phyloP scores from a whole-genome alignment of 2,113 vertebrate species.

The Podocnemis expansa region DNA sequence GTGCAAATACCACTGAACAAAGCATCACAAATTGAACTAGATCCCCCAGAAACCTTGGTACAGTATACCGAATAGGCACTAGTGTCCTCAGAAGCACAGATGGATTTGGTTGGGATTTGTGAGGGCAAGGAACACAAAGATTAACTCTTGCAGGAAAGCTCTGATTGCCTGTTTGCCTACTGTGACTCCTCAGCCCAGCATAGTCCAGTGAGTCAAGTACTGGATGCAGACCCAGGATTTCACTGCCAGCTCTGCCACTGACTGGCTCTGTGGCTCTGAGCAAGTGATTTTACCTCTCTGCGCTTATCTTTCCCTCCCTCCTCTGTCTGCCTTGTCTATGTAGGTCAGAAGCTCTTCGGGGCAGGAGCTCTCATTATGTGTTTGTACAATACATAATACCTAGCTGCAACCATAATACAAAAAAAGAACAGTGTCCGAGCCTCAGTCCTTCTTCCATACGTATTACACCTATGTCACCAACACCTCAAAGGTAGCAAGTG shows the following conservation, averaged over 20 bases:
- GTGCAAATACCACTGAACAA: slow-evolving; percentile 28
- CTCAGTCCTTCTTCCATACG: background rate
- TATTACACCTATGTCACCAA: background rate
- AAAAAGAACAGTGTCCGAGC: background rate
- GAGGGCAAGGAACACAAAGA: background rate
- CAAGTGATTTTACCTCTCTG: background rate
- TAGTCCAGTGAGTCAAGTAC: background rate
- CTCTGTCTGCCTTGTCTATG: background rate
- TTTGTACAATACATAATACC: background rate
- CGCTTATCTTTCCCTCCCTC: background rate
- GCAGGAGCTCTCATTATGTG: background rate
- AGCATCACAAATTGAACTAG: background rate
- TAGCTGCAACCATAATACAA: background rate
- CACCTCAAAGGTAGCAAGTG: background rate
- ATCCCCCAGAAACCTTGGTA: background rate
- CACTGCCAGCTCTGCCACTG: background rate
- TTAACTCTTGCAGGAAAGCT: too few relatives aligned
- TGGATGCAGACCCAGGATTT: background rate
- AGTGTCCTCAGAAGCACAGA: background rate
- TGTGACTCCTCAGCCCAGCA: background rate
- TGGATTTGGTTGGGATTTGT: background rate
- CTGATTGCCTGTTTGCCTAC: background rate
- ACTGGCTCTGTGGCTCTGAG: background rate
- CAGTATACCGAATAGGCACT: background rate
- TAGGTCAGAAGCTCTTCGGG: background rate